phyloP scores from a whole-genome alignment of 2,113 vertebrate genomes.

The Syngnathoides biaculeatus region DNA sequence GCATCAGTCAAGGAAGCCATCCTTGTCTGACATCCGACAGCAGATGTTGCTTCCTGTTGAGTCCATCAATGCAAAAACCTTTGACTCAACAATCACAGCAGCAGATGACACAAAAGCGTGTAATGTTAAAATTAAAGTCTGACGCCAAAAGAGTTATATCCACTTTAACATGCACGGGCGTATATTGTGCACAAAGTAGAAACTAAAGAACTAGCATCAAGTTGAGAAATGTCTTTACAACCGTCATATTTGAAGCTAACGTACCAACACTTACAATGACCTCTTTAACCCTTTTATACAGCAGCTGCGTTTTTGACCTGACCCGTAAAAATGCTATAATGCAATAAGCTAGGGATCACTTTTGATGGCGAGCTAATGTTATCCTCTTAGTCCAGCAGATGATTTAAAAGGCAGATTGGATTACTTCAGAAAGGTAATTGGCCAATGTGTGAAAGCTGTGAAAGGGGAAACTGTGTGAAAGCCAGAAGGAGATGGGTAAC shows the following conservation, averaged over 20 bases:
- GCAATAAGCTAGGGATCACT: conserved; percentile 58
- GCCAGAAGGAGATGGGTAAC: not conserved
- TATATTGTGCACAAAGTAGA: not conserved
- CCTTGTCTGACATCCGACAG: conserved; percentile 60
- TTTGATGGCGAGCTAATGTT: conserved; percentile 57
- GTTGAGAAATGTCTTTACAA: not conserved
- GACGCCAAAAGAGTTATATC: not conserved
- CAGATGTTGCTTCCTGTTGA: conserved; percentile 71
- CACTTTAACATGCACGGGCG: not conserved
- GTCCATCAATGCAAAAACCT: conserved; percentile 33
- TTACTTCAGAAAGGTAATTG: conserved; percentile 67
- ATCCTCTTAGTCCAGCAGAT: conserved; percentile 52
- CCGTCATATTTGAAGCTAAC: not conserved
- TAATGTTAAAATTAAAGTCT: not conserved
- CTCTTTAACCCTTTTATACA: conserved; percentile 15
- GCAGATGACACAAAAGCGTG: conserved; percentile 1
- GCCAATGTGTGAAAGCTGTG: conserved; percentile 49
- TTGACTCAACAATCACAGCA: conserved; percentile 22
- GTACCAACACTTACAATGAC: conserved; percentile 2
- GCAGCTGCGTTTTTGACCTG: conserved; percentile 72
- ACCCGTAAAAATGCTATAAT: conserved; percentile 64
- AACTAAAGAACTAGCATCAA: not conserved
- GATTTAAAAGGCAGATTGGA: conserved; percentile 56
- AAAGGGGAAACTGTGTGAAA: not conserved
- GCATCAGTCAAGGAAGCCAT: conserved; percentile 71